A percentile compares a stretch with the other conserved stretches of the same genome.
These are phyloP conservation scores for Schmidtea mediterranea DNA, from an alignment of 1,140 invertebrate species.

Conservation along the genomic window DNA sequence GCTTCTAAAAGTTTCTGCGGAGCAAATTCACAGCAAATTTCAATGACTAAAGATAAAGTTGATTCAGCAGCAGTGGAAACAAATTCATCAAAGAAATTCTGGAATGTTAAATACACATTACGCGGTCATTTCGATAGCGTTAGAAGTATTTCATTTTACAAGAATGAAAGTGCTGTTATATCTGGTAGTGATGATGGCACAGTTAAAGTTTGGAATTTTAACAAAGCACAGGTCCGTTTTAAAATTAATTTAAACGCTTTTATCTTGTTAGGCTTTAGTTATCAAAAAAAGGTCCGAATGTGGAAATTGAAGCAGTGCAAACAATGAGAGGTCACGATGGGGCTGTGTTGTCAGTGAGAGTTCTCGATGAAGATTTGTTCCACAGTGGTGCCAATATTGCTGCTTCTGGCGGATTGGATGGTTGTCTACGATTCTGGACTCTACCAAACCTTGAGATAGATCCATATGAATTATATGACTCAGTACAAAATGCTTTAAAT, in stretches of 20 bases:
- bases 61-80: too few species aligned
- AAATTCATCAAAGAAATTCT: constrained; percentile 18
- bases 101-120: constrained; percentile 87
- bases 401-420: constrained; percentile 73
- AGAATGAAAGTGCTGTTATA: constrained; percentile 73
- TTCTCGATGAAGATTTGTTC: constrained; percentile 38
- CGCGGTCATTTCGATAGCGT: constrained; percentile 92
- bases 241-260: too few species aligned
- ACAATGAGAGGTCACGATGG: constrained; percentile 78
- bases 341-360: constrained; percentile 66
- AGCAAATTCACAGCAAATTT: too few species aligned
- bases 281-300: background rate
- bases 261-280: too few species aligned
- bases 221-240: constrained; percentile 18
- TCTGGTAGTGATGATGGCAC: constrained; percentile 96
- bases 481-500: background rate
- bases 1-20: too few species aligned
- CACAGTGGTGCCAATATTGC: constrained; percentile 46
- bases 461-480: constrained; percentile 66
- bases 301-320: constrained; percentile 90
- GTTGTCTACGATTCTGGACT: constrained; percentile 77
- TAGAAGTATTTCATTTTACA: constrained; percentile 80
- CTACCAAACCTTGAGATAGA: constrained; percentile 78
- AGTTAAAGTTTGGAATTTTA: constrained; percentile 89
- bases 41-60: too few species aligned